These are phyloP conservation scores for Taphrorychus bicolor DNA, from an alignment of 2,888 invertebrate species.

Conservation along the genomic window DNA sequence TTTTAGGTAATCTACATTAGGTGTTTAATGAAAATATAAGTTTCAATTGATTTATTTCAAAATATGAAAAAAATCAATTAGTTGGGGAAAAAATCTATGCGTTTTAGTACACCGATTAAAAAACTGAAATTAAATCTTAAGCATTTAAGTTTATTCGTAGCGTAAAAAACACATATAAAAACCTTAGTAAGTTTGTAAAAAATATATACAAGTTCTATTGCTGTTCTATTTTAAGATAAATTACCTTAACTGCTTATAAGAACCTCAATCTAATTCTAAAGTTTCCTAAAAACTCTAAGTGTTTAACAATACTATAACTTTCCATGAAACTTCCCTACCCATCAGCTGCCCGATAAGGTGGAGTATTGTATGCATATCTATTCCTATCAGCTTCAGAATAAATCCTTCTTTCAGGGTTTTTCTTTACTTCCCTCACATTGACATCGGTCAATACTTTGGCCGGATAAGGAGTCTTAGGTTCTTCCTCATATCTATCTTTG, in stretches of 20 bases:
- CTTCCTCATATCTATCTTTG: constrained; percentile 43
- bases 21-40: too few species aligned
- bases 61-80: too few species aligned
- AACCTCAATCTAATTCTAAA: neutral
- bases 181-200: neutral
- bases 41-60: too few species aligned
- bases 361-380: constrained; percentile 50
- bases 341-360: constrained; percentile 33
- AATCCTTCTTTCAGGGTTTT: constrained; percentile 57
- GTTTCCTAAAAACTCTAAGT: too few species aligned
- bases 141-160: too few species aligned
- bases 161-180: neutral
- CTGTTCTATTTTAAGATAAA: neutral
- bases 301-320: neutral
- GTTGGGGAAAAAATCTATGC: too few species aligned
- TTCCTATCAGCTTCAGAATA: constrained; percentile 54
- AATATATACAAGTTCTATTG: neutral
- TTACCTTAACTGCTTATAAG: neutral
- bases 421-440: constrained; percentile 56
- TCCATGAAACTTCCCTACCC: constrained; percentile 17
- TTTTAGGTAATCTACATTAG: too few species aligned
- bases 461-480: constrained; percentile 50
- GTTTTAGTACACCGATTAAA: too few species aligned
- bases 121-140: too few species aligned
- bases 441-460: constrained; percentile 57